Evolutionary conservation across 2,113 vertebrate species (phyloP).

Genomic region (Dicrurus megarhynchus): DNA sequence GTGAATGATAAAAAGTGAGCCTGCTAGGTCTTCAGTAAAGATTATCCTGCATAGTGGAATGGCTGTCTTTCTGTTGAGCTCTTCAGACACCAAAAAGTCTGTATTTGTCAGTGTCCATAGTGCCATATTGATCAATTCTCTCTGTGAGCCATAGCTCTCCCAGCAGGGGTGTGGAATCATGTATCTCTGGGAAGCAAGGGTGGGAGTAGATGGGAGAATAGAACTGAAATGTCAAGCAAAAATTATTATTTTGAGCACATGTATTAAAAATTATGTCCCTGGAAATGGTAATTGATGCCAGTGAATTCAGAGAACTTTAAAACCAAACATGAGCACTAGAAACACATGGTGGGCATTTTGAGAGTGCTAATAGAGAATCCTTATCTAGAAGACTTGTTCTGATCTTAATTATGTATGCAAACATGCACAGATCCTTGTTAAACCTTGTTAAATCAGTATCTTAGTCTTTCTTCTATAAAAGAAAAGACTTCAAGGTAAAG

Average conservation of each 20-base stretch:
- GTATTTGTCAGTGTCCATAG: not conserved
- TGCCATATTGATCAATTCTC: not conserved
- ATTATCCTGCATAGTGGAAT: not conserved
- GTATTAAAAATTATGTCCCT: not conserved
- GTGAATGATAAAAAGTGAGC: not conserved
- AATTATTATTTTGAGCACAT: not conserved
- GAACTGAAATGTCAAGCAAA: not conserved
- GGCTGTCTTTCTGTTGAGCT: not conserved
- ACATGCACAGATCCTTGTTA: not conserved
- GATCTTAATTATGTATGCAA: not conserved
- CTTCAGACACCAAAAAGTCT: not conserved
- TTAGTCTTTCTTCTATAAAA: not conserved
- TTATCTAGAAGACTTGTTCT: not conserved
- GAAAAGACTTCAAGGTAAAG: not conserved
- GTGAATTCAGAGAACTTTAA: not conserved
- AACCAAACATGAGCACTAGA: not conserved
- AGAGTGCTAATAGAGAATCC: not conserved
- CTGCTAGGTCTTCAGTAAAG: not conserved
- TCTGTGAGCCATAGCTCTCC: not conserved
- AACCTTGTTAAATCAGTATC: not conserved
- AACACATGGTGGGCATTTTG: not conserved
- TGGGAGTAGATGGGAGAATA: not conserved
- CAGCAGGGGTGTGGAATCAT: not conserved
- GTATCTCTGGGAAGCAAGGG: rapidly evolving
- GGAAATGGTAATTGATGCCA: not conserved